Conservation (phyloP, 2,888 invertebrate species). For the Archaeoteleia sp. region DNA sequence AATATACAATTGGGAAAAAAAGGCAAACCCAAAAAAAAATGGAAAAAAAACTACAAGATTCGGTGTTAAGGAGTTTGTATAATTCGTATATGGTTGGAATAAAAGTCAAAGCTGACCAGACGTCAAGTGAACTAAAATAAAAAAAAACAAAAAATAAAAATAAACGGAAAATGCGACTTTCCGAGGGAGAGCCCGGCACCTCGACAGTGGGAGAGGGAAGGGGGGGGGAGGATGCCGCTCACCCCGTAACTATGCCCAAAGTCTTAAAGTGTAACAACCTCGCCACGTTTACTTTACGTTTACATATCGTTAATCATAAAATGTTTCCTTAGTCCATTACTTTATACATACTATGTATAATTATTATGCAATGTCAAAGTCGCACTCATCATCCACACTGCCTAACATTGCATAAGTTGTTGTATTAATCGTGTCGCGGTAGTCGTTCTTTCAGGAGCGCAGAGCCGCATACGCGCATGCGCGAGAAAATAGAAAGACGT, state of each 20-base stretch:
- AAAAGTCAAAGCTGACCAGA: constrained; percentile 39
- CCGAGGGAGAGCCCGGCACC: not conserved
- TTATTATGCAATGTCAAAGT: constrained; percentile 74
- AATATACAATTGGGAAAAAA: constrained; percentile 61
- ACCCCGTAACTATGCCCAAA: constrained; percentile 53
- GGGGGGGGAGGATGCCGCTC: constrained; percentile 2
- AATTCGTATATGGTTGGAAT: constrained; percentile 41
- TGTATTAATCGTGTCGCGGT: constrained; percentile 50
- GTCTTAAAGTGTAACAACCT: constrained; percentile 67
- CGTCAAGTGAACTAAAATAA: constrained; percentile 48
- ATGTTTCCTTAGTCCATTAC: constrained; percentile 72
- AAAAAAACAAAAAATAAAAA: constrained; percentile 18
- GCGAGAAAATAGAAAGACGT: too few species aligned
- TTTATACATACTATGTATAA: constrained; percentile 75
- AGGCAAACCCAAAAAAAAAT: constrained; percentile 42
- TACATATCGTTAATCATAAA: constrained; percentile 72
- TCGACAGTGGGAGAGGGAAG: constrained; percentile 8
- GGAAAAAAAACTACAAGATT: constrained; percentile 20
- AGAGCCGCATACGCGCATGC: too few species aligned
- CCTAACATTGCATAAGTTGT: constrained; percentile 62
- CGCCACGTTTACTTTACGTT: constrained; percentile 67
- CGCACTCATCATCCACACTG: constrained; percentile 71
- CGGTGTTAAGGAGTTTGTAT: constrained; percentile 24
- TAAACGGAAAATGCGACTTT: constrained; percentile 12
- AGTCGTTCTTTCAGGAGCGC: constrained; percentile 55